phyloP scores from a whole-genome alignment of 1,140 invertebrate genomes.

The Tribolium madens region DNA sequence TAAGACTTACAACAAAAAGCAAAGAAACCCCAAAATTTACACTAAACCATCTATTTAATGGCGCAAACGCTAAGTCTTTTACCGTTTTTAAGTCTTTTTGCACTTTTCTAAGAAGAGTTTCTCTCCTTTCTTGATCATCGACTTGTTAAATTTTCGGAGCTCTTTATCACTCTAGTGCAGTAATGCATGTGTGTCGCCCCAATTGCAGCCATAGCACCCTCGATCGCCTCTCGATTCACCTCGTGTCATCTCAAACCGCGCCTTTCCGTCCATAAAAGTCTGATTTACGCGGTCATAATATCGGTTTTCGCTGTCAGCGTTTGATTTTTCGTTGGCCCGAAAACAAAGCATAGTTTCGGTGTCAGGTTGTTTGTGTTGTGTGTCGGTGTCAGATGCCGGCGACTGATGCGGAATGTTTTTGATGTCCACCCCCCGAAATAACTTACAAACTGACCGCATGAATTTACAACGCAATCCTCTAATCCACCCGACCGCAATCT shows the following conservation, averaged over 20 bases:
- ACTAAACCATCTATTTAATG: too few species aligned
- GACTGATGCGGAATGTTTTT: slow-evolving; percentile 35
- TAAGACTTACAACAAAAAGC: too few species aligned
- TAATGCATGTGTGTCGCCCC: too few species aligned
- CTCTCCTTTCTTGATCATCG: too few species aligned
- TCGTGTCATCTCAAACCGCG: background rate
- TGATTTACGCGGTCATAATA: background rate
- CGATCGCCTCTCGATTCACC: background rate
- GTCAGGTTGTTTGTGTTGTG: slow-evolving; percentile 24
- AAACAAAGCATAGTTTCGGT: slow-evolving; percentile 33
- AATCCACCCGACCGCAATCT: slow-evolving; percentile 16
- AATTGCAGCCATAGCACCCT: background rate
- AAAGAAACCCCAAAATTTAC: too few species aligned
- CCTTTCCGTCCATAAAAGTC: background rate
- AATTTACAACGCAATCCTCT: slow-evolving; percentile 32
- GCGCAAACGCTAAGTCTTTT: too few species aligned
- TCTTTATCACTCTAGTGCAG: too few species aligned
- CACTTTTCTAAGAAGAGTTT: too few species aligned
- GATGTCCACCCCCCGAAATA: slow-evolving; percentile 24
- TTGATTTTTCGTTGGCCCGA: slow-evolving; percentile 2
- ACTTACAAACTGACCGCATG: slow-evolving; percentile 37
- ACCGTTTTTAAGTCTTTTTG: too few species aligned
- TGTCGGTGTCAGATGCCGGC: slow-evolving; percentile 32
- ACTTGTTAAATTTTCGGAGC: too few species aligned
- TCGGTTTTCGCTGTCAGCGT: background rate